Evolutionary conservation across 2,797 vertebrate species (phyloP), one percentile per base, ranked within the genome.

Genomic region (Phaenicophaeus curvirostris): DNA sequence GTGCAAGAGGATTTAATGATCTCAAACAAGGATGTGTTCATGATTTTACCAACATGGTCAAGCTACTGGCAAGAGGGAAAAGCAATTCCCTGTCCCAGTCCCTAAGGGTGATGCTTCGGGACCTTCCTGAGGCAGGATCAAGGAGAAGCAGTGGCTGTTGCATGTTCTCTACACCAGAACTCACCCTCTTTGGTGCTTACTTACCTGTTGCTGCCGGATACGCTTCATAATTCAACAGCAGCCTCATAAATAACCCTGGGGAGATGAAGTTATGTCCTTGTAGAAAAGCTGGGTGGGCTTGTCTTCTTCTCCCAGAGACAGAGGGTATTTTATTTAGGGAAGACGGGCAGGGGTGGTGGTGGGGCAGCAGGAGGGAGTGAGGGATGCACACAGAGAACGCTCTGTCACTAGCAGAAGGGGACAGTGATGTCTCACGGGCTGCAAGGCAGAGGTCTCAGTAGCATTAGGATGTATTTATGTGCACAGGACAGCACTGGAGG

Each of bases 401-500:
- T 13, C 63, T 33, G 44, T 44, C 28, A 2, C 31, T 1, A 8
- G 15, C 10, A 51, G 33, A 30, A 25, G n/a, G 30, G 66, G 53
- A 37, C 4, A 1, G 30, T 9, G 31, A n/a, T n/a, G 37, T 20
- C 19, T 9, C 6, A 12, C 15, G 12, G 71, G 33, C 37, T 30
- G 44, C 48, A 1, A 11, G 41, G 55, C 63, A 66, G 44, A 21
- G 25, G 24, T 28, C 39, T 3, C 65, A 1, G 37, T n/a, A 16
- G 31, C n/a, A n/a, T n/a, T n/a, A n/a, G n/a, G n/a, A n/a, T n/a
- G 16, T 8, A 0, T 3, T 0, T n/a, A 11, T 19, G 55, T 11
- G 42, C 42, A 42, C 13, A 42, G 42, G 42, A 42, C 42, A 42
- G 46, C 14, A 1, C 27, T 62, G 62, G 57, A 1, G 6, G 55